These are phyloP conservation scores for Eucera pruinosa DNA, from an alignment of 2,888 invertebrate genomes.

Conservation along the genomic window DNA sequence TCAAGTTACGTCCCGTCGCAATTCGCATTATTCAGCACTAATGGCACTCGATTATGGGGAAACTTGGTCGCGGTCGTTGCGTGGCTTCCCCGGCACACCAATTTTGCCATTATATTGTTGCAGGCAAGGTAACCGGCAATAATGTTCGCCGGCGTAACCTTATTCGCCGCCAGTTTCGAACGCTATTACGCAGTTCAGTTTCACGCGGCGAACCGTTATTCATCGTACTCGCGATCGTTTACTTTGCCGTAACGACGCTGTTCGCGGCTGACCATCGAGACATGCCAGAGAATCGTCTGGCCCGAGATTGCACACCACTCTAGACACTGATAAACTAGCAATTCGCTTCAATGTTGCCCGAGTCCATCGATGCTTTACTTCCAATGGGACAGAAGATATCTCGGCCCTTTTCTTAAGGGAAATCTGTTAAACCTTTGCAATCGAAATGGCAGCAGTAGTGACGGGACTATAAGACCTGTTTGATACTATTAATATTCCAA, in stretches of 20 bases:
- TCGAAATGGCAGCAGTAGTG: no score
- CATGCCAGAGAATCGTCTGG: background rate
- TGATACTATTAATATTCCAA: no score
- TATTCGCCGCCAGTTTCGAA: slow-evolving; percentile 40
- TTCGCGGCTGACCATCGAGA: slow-evolving; percentile 2
- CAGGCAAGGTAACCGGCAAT: slow-evolving; percentile 45
- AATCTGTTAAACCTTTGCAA: no score
- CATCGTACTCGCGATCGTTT: slow-evolving; percentile 30
- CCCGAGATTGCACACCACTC: background rate
- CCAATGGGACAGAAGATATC: no score
- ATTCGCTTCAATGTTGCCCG: background rate
- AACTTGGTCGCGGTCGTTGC: slow-evolving; percentile 4
- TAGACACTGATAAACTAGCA: background rate
- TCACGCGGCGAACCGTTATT: slow-evolving; percentile 49
- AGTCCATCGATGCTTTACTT: no score
- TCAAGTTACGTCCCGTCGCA: background rate
- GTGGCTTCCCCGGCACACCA: slow-evolving; percentile 11
- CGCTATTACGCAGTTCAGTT: slow-evolving; percentile 43
- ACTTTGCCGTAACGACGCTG: slow-evolving; percentile 39
- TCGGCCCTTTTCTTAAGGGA: no score
- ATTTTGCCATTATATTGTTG: slow-evolving; percentile 46
- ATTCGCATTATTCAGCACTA: background rate
- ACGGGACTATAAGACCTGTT: no score
- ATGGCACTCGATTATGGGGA: background rate
- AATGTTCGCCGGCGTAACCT: slow-evolving; percentile 26